Percentiles rank a stretch among this genome's conserved stretches.
Evolutionary conservation across 2,113 vertebrate genomes (phyloP).

Genomic region (Myanophis thanlyinensis): DNA sequence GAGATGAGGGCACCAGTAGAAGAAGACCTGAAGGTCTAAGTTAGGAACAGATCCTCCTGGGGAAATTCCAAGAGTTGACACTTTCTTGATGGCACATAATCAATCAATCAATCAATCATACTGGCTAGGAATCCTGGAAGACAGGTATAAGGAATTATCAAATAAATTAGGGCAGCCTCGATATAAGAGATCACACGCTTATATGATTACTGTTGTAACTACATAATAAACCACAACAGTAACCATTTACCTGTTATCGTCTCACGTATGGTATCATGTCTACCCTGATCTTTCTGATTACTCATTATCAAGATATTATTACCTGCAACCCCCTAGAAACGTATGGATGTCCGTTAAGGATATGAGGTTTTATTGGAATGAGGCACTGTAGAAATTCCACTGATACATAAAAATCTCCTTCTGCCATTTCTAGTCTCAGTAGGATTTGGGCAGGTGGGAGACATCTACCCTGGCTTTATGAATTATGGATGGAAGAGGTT

Average conservation of each 20-base stretch:
- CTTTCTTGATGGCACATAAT: too few relatives aligned
- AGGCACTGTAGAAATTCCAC: neutral
- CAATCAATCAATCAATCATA: too few relatives aligned
- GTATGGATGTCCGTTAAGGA: neutral
- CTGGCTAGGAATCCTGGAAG: too few relatives aligned
- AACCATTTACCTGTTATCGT: neutral
- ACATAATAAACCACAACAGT: neutral
- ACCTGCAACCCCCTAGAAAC: neutral
- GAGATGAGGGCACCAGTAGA: neutral
- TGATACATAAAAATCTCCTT: neutral
- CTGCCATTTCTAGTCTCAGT: neutral
- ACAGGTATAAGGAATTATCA: neutral
- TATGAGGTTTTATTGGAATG: neutral
- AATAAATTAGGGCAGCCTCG: neutral
- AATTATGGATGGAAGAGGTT: constrained; percentile 73
- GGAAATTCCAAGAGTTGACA: neutral
- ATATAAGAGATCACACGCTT: neutral
- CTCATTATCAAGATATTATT: neutral
- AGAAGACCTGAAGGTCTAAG: neutral
- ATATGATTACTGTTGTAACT: neutral
- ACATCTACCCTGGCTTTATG: constrained; percentile 65
- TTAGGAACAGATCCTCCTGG: neutral
- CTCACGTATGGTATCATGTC: neutral
- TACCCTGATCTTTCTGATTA: neutral
- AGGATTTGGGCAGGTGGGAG: neutral